Evolutionary conservation across 2,113 vertebrate species (phyloP).

Genomic region (Mesoclemmys tuberculata): DNA sequence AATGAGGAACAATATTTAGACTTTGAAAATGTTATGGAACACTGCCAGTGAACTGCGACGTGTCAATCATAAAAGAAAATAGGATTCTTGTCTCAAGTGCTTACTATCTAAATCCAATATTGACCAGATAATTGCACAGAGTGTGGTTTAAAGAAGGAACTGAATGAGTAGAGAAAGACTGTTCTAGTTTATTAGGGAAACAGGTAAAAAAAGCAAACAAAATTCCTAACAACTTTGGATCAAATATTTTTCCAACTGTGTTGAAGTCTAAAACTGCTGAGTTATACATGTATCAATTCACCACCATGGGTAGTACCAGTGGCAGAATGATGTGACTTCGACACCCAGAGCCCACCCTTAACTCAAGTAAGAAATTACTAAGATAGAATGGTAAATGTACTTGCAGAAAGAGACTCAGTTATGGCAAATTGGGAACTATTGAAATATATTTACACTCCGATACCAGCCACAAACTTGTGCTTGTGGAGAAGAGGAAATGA

Average conservation of each 20-base stretch:
- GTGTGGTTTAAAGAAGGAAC: no score
- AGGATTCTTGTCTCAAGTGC: neutral
- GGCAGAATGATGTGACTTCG: neutral
- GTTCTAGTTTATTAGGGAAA: neutral
- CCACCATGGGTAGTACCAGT: neutral
- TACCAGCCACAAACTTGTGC: neutral
- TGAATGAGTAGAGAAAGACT: neutral
- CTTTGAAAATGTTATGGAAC: neutral
- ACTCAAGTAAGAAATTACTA: slow-evolving; percentile 1
- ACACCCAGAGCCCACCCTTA: neutral
- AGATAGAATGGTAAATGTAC: neutral
- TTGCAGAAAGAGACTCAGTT: neutral
- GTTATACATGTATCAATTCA: neutral
- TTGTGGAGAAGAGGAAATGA: neutral
- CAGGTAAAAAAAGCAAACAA: neutral
- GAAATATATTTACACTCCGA: neutral
- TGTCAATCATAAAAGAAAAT: neutral
- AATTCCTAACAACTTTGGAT: neutral
- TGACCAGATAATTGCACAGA: neutral
- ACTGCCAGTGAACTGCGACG: neutral
- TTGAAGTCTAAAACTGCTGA: neutral
- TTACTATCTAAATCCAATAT: neutral
- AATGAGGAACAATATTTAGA: neutral
- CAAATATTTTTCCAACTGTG: neutral
- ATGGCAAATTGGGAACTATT: neutral